Evolutionary conservation across 2,113 vertebrate genomes (phyloP).

Genomic region (Leptosomus discolor): DNA sequence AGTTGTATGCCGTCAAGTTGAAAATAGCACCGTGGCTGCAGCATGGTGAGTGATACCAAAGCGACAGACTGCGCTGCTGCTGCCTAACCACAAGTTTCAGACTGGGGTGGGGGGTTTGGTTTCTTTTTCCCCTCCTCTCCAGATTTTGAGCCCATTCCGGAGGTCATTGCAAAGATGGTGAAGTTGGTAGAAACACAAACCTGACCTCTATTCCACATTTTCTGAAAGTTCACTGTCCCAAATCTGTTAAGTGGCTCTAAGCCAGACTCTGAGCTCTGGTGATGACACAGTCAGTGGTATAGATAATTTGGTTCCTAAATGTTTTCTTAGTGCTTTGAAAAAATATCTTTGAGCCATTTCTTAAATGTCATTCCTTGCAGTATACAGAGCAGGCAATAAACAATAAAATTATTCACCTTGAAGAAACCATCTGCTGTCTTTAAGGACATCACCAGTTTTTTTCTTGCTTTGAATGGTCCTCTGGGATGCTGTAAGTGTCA

Average conservation of each 20-base stretch:
- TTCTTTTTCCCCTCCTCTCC: background rate
- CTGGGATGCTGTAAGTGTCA: slow-evolving; percentile 9
- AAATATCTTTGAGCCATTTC: background rate
- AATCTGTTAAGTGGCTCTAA: background rate
- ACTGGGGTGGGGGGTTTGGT: rapidly evolving
- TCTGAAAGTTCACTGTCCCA: background rate
- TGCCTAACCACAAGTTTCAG: background rate
- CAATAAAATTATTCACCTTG: slow-evolving; percentile 69
- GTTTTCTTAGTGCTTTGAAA: slow-evolving; percentile 40
- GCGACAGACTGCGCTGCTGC: background rate
- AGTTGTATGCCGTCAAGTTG: background rate
- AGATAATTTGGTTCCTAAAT: slow-evolving; percentile 47
- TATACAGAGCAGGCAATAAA: slow-evolving; percentile 3
- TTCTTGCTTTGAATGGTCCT: slow-evolving; percentile 18
- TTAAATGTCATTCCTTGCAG: slow-evolving; percentile 24
- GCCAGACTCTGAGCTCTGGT: background rate
- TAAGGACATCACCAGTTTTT: slow-evolving; percentile 31
- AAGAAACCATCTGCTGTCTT: slow-evolving; percentile 62
- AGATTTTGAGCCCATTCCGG: background rate
- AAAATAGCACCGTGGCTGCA: rapidly evolving
- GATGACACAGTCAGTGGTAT: slow-evolving; percentile 23
- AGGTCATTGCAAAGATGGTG: background rate
- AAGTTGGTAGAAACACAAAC: background rate
- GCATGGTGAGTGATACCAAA: background rate
- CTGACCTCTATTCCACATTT: background rate